Percentiles rank a stretch among this genome's conserved stretches.
Evolutionary conservation across 2,113 vertebrate species (phyloP).

Genomic region (Vireo altiloquus): DNA sequence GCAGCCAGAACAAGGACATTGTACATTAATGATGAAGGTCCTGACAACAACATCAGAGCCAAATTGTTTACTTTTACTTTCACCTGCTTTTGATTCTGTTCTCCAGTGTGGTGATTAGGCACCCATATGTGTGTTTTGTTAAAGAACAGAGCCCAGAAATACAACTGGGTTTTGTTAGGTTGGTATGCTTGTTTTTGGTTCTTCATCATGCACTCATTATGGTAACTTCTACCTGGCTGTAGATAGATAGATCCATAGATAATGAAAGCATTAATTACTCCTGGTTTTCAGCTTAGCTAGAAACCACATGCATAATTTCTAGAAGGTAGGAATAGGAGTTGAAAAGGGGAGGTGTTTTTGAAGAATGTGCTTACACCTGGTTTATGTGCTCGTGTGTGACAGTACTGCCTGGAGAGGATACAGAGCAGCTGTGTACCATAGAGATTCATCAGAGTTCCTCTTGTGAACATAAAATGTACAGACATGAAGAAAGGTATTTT

Average conservation of each 20-base stretch:
- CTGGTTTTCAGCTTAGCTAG: background rate
- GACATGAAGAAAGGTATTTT: background rate
- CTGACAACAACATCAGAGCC: background rate
- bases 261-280: background rate
- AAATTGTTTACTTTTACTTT: background rate
- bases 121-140: accelerated
- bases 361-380: background rate
- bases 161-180: background rate
- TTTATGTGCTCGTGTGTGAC: background rate
- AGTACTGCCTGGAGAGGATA: background rate
- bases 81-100: background rate
- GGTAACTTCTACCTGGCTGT: background rate
- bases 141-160: background rate
- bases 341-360: background rate
- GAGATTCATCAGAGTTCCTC: background rate
- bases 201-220: background rate
- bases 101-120: background rate
- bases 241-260: too few species aligned
- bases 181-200: background rate
- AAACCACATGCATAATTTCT: background rate
- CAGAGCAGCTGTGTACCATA: background rate
- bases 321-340: background rate
- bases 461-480: background rate
- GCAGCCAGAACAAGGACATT: background rate
- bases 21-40: background rate